phyloP scores from a whole-genome alignment of 2,888 invertebrate species.

The Sphecodes monilicornis region DNA sequence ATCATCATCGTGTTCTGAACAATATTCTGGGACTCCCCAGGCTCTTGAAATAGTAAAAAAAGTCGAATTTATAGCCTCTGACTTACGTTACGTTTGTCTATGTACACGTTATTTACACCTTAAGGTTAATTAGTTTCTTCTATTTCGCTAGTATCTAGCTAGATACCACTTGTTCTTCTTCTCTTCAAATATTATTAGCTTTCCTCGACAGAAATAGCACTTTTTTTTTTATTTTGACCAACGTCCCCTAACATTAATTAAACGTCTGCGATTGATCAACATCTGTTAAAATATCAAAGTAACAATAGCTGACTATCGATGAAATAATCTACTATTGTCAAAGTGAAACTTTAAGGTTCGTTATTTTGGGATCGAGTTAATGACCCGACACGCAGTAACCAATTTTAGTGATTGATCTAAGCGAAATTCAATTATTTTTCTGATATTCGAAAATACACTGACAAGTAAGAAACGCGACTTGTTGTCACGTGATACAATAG shows the following conservation, averaged over 20 bases:
- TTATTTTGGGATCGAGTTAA: background rate
- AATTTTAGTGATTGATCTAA: background rate
- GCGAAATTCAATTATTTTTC: background rate
- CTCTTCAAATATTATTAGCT: background rate
- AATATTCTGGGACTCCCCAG: conserved; percentile 42
- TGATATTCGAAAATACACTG: background rate
- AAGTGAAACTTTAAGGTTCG: conserved; percentile 34
- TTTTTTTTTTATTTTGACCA: background rate
- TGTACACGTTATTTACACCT: conserved; percentile 72
- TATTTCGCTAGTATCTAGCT: conserved; percentile 50
- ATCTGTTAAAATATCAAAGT: conserved; percentile 39
- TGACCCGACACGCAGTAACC: conserved; percentile 10
- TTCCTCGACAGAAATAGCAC: conserved; percentile 22
- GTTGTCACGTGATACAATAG: too few species aligned
- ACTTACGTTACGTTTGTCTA: conserved; percentile 59
- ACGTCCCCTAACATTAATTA: conserved; percentile 21
- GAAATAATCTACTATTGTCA: conserved; percentile 38
- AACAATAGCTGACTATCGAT: conserved; percentile 47
- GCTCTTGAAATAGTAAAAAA: conserved; percentile 63
- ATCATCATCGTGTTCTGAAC: conserved; percentile 31
- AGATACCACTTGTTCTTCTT: conserved; percentile 17
- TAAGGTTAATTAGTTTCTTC: conserved; percentile 44
- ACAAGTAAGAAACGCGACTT: too few species aligned
- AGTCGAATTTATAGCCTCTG: conserved; percentile 51
- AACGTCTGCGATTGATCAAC: conserved; percentile 34